phyloP scores from a whole-genome alignment of 2,113 vertebrate genomes.

The Alexandromys fortis region DNA sequence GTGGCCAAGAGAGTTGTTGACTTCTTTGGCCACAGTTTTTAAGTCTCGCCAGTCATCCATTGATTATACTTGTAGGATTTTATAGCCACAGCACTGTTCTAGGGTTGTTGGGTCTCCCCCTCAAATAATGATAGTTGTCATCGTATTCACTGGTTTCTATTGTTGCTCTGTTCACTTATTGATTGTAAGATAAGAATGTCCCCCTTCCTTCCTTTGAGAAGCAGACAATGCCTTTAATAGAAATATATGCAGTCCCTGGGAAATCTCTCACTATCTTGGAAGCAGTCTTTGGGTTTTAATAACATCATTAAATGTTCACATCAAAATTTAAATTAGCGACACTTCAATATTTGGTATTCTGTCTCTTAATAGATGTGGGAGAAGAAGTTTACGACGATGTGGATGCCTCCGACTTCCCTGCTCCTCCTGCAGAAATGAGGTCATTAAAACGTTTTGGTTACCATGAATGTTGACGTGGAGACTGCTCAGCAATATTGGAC shows the following conservation, averaged over 20 bases:
- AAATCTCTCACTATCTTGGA: neutral
- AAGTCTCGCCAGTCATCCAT: neutral
- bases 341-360: slow-evolving; percentile 5
- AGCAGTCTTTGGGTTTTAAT: slow-evolving; percentile 4
- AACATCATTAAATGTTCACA: neutral
- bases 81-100: neutral
- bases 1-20: neutral
- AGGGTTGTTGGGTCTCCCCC: fast-evolving
- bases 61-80: neutral
- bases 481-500: neutral
- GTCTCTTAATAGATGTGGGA: slow-evolving; percentile 77
- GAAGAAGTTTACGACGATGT: slow-evolving; percentile 94
- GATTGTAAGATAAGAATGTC: neutral
- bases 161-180: neutral
- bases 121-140: neutral
- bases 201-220: neutral
- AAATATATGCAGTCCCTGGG: neutral
- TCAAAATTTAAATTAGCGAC: neutral
- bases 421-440: slow-evolving; percentile 83
- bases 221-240: neutral
- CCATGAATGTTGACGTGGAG: neutral
- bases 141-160: neutral
- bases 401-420: slow-evolving; percentile 87
- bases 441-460: slow-evolving; percentile 69
- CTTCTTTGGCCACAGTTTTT: neutral